A percentile compares a stretch with the other conserved stretches of the same genome.
Evolutionary conservation across 2,888 invertebrate species (phyloP).

Genomic region (Epiblema foenella): DNA sequence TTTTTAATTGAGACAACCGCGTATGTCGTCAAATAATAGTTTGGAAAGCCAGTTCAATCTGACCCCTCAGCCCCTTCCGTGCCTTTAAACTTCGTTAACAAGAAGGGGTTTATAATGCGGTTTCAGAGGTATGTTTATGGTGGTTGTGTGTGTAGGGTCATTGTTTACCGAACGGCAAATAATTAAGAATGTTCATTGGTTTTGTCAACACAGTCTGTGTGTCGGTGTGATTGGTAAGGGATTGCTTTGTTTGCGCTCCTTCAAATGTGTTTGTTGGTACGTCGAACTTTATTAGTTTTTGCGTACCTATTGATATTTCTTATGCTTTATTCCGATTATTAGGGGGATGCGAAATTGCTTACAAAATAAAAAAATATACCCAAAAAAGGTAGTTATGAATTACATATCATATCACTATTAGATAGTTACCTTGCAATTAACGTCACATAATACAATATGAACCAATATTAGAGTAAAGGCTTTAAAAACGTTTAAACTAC

Average conservation of each 20-base stretch:
- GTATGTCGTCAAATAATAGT: slow-evolving; percentile 75
- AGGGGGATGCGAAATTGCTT: slow-evolving; percentile 1
- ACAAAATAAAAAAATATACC: not conserved
- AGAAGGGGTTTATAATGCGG: slow-evolving; percentile 40
- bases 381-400: not conserved
- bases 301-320: slow-evolving; percentile 3
- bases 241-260: slow-evolving; percentile 70
- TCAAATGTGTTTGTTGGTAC: slow-evolving; percentile 58
- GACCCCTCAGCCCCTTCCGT: slow-evolving; percentile 52
- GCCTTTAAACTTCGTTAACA: slow-evolving; percentile 29
- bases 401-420: not conserved
- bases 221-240: slow-evolving; percentile 66
- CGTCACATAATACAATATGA: not conserved
- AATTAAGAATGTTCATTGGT: slow-evolving; percentile 84
- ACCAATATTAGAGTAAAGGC: too few relatives aligned
- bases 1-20: slow-evolving; percentile 81
- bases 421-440: not conserved
- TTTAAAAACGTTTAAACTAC: too few relatives aligned
- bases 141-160: slow-evolving; percentile 66
- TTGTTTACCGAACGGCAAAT: slow-evolving; percentile 82
- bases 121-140: slow-evolving; percentile 54
- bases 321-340: not conserved
- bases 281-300: slow-evolving; percentile 64
- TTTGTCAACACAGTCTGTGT: slow-evolving; percentile 77
- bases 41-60: slow-evolving; percentile 55